Evolutionary conservation across 1,140 invertebrate genomes (phyloP), one percentile per base, ranked within the genome.

Genomic region (Pseudomyrmex flavicornis): DNA sequence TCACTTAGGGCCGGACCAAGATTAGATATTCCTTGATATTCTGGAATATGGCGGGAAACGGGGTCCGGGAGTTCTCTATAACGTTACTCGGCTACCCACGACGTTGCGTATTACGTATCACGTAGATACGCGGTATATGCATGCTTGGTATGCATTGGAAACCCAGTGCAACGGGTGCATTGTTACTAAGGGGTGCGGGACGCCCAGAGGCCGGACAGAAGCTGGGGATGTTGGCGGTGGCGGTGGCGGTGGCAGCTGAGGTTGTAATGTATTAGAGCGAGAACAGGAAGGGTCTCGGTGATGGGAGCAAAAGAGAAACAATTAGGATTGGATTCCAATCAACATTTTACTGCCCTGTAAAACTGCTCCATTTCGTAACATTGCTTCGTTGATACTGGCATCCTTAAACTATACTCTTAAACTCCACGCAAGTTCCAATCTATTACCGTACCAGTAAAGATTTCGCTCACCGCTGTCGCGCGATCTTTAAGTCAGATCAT

Each of bases 301-400:
- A 7, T n/a, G 22, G 35, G 26, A 82, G 48, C 69, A 52, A 85
- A 83, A 88, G 76, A 83, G 77, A 54, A 82, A 84, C 83, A 85
- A 88, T 91, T 82, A 73, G 50, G 35, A 7, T 75, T 69, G 85
- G 70, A 91, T 91, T 91, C 88, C 85, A 92, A 91, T 91, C 90
- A 90, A 91, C 89, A 88, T 91, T 92, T 92, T 90, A 91, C 90
- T 91, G 90, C 84, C 5, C 90, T 91, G 87, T 91, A 91, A 90
- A 91, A 91, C 83, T 88, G 82, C 69, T 85, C 85, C 87, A 88
- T 92, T 91, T 91, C 85, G 84, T 85, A 91, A 85, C 85, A 88
- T 88, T 90, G 86, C 90, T 79, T 85, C 84, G 72, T 88, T 76
- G 87, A 70, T 90, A 85, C 65, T 62, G 79, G 58, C 74, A 22